A percentile compares a stretch with the other conserved stretches of the same genome.
Evolutionary conservation across 2,797 vertebrate genomes (phyloP).

Genomic region (Melanotaenia parkinsoni): DNA sequence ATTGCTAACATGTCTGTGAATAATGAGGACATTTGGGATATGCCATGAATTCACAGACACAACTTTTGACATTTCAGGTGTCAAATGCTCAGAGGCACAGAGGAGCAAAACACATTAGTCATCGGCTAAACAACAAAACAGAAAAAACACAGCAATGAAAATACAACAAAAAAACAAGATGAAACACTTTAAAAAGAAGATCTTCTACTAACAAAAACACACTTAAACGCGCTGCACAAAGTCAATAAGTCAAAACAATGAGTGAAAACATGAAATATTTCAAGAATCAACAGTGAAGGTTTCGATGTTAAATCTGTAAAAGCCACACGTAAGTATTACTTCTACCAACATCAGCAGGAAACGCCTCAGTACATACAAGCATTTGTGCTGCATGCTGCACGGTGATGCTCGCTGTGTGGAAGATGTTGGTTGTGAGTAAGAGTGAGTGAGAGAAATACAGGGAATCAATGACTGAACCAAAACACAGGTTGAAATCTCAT

Average conservation of each 20-base stretch:
- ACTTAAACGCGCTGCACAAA: no score
- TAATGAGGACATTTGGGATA: no score
- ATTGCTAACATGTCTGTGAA: no score
- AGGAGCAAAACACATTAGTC: no score
- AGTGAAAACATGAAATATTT: neutral
- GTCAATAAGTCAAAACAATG: neutral
- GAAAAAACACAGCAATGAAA: no score
- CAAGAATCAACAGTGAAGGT: neutral
- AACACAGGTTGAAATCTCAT: neutral
- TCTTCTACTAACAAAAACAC: no score
- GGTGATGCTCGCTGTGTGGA: neutral
- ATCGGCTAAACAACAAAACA: no score
- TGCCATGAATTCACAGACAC: no score
- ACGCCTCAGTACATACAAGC: neutral
- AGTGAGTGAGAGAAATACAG: neutral
- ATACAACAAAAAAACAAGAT: no score
- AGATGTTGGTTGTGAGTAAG: neutral
- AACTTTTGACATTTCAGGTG: no score
- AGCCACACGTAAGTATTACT: neutral
- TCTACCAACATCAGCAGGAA: neutral
- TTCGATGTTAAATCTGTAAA: neutral
- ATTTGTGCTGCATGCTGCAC: neutral
- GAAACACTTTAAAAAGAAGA: no score
- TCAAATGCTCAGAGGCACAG: no score
- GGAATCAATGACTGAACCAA: neutral